phyloP scores from a whole-genome alignment of 2,113 vertebrate genomes.

The Chrysemys picta region DNA sequence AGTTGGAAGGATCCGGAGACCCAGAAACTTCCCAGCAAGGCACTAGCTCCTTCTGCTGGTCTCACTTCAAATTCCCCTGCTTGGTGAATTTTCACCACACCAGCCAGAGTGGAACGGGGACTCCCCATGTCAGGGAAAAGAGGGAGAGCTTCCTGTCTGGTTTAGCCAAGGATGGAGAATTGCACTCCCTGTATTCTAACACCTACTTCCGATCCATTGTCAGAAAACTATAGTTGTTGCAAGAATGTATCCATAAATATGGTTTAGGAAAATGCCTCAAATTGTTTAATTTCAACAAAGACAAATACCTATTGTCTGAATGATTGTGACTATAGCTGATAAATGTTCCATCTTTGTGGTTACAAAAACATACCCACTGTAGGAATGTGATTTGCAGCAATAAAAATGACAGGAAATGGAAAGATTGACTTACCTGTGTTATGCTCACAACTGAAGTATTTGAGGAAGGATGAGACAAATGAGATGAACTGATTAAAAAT shows the following conservation, averaged over 20 bases:
- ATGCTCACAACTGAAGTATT: background rate
- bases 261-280: background rate
- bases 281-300: background rate
- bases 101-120: conserved; percentile 56
- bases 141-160: background rate
- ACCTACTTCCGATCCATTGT: background rate
- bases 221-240: background rate
- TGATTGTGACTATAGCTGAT: background rate
- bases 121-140: conserved; percentile 6
- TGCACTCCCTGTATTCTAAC: background rate
- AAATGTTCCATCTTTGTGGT: background rate
- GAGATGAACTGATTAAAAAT: conserved; percentile 2
- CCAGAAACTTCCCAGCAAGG: conserved; percentile 17
- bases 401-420: background rate
- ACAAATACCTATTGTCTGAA: background rate
- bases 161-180: background rate
- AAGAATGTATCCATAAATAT: background rate
- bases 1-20: background rate
- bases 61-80: conserved; percentile 12
- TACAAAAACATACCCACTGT: background rate
- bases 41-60: conserved; percentile 31
- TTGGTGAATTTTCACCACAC: conserved; percentile 32
- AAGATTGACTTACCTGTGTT: conserved; percentile 1
- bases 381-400: background rate
- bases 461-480: background rate